Evolutionary conservation across 2,113 vertebrate genomes (phyloP), one percentile per base, ranked within the genome.

Genomic region (Dipodomys merriami): DNA sequence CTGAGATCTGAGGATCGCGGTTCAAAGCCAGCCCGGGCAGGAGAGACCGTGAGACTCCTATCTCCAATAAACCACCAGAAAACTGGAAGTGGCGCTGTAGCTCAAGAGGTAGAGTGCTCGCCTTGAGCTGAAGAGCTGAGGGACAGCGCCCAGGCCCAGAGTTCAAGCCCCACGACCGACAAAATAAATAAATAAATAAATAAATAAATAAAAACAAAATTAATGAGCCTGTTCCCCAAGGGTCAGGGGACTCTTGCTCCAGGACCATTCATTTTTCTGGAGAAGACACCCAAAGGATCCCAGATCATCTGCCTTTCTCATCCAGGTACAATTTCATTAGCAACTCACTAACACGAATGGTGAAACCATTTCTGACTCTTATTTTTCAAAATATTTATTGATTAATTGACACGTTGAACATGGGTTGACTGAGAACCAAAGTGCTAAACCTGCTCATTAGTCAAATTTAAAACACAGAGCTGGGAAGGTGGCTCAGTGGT

Each of bases 381-480:
- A 77, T 92, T 95, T 97, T 96, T 95, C 39, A 25, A 91, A 25
- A 83, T 72, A 91, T 93, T 91, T 94, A 97, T 88, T 93, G 88
- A 88, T 94, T 96, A 96, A 94, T 62, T 94, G 91, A 95, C 73
- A 96, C 91, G 77, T 84, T 92, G 78, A 97, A 96, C 0, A 6
- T 60, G 92, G 53, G 88, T 80, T 95, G 95, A 96, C 95, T n/a
- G 4, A 83, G 89, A 96, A 95, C 78, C 94, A 67, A 96, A 93
- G 62, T 95, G 95, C 89, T 95, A 94, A 97, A 96, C 88, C 83
- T 77, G 25, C 94, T 95, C 94, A 95, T 94, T 83, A 83, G 77
- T 92, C 60, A 94, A 84, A 68, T 89, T 90, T 88, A 87, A 97
- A 93, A 82, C 0, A 89, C 60, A 92, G 39, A 5, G 39, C 39